Base-by-base conservation (phyloP, 2,888 invertebrate species). In the Oasisia sp. region DNA sequence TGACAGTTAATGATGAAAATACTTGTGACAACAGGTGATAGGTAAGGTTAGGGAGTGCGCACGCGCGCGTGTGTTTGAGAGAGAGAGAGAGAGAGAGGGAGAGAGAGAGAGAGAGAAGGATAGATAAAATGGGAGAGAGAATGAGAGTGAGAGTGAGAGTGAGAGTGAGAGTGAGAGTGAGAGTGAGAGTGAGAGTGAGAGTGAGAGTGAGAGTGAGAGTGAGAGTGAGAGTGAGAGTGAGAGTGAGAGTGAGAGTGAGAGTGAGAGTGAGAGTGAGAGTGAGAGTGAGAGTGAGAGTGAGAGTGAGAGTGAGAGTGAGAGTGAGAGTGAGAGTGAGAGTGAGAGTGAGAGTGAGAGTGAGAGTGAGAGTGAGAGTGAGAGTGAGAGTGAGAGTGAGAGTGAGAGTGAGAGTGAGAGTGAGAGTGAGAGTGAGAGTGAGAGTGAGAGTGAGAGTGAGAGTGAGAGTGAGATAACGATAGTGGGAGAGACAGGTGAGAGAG, bases 271-370 rank as follows among this genome's bases (percentile, higher is more conserved):
- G 38, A 4, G 38, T 2, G 38, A 4, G 58, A 32, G 58, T 0
- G 91, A 58, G n/a, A 32, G 56, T 12, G 38, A 4, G 38, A 56
- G 56, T 8, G 32, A 38, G 38, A 50, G 92, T 38, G 1, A 89
- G 89, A 89, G 90, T 7, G 92, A 14, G 38, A 14, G 58, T 8
- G 58, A 12, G 91, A 58, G n/a, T 32, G 56, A 50, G 38, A 38
- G 38, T 38, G 92, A 27, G 45, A 89, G 44, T 2, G 89, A 12
- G 32, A 9, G 44, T 38, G 32, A 38, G 32, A 27, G 89, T 91
- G 44, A 14, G 44, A n/a, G 91, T 45, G 45, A n/a, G 91, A n/a
- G 91, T 45, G 92, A 32, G 89, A 89, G 91, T 12, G 91, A n/a
- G 32, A 90, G n/a, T 0, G n/a, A 90, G 32, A n/a, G 90, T 0